Base-by-base conservation (phyloP, 2,797 vertebrate species). In the Schizopygopsis malacanthus region DNA sequence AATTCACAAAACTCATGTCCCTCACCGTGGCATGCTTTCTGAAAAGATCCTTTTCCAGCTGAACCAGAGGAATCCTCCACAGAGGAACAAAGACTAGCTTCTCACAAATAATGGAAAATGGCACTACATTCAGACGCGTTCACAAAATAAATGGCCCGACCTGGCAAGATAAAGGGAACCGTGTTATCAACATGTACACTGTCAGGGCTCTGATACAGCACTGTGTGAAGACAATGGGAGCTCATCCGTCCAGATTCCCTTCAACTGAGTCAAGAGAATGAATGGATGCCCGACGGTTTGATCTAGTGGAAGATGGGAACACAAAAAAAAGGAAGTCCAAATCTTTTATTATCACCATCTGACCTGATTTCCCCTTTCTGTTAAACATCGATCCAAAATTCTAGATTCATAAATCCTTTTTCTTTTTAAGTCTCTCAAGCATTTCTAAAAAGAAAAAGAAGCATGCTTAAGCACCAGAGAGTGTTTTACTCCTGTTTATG, bases 361-460 rank as follows among this genome's bases (percentile, higher is more conserved):
- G 86, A 93, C 89, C 86, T 33, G 63, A 86, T 75, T 89, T 88
- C 80, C 81, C 11, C 91, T 90, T 92, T 90, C 83, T 69, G n/a
- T 84, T 90, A 81, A 81, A 72, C 28, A 54, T 54, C 28, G 69
- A 71, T n/a, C 54, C 33, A 59, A 87, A 85, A 45, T 80, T 79
- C 39, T 81, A 22, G 61, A 89, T 85, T 59, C 86, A 92, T 89
- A 91, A 91, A 91, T 91, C 72, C 89, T 78, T 77, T 86, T 79
- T 89, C 65, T 52, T 84, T 88, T 85, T 33, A 84, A 25, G 86
- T 82, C 50, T 85, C 84, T 20, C 16, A 22, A 52, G n/a, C 20
- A 37, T 39, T 82, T 69, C 82, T 3, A 33, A 33, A 33, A 33
- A n/a, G n/a, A n/a, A 87, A 87, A 25, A 12, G 63, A 63, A 11